Evolutionary conservation across 2,888 invertebrate genomes (phyloP), one percentile per base, ranked within the genome.

Genomic region (Acronicta alni): DNA sequence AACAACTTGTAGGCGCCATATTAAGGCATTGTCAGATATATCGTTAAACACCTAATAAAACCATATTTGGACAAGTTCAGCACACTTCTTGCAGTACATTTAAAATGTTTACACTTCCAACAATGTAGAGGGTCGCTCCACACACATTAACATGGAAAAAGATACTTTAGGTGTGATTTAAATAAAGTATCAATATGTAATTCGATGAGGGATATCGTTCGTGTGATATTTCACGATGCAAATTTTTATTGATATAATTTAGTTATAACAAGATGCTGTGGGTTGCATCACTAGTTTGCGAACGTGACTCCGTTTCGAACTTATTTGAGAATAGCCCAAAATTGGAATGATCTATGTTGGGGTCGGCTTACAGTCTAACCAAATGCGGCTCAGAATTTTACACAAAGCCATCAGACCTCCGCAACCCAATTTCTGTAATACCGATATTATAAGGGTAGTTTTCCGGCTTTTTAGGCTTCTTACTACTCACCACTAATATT

Each of bases 111-210:
- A 74, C 74, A 79, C 69, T 71, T 82, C 70, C 77, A 79, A 83
- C 81, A 78, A 75, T 81, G 80, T 82, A 76, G 75, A 78, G 62
- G 69, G 59, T 43, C 55, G 57, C 57, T 76, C 77, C 41, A n/a
- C 73, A 55, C 68, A 71, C 52, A 74, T 82, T 64, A 77, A 81
- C 79, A 80, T 66, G 70, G 77, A 80, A 81, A 79, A 67, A 70
- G 63, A 80, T 73, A 75, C 73, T 75, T 77, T 66, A 61, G 57
- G 39, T 35, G 44, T 56, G 63, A 68, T 66, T 69, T 64, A 66
- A 70, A 74, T 68, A 72, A 66, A 59, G 66, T 77, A 62, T 73
- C 70, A 66, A 75, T 79, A 58, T 69, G 82, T 80, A 80, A 82
- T 77, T 58, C 52, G 82, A 82, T 64, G 74, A 72, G 67, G 73